Evolutionary conservation across 2,113 vertebrate genomes (phyloP).

Genomic region (Platycercus adscitus): DNA sequence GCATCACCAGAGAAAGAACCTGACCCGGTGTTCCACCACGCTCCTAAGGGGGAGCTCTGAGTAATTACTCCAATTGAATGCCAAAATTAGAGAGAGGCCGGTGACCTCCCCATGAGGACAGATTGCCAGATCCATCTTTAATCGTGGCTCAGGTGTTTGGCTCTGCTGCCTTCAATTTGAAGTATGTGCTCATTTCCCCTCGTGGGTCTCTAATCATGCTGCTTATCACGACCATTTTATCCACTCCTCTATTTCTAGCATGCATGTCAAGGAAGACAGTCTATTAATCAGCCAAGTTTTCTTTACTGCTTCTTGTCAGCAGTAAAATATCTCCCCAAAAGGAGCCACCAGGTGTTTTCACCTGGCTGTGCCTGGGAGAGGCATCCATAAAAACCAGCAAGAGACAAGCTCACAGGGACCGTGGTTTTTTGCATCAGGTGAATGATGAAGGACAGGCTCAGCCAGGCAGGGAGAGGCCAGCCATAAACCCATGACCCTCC

Average conservation of each 20-base stretch:
- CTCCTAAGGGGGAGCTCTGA: not conserved
- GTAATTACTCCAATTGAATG: slow-evolving; percentile 10
- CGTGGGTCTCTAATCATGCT: not conserved
- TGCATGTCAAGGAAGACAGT: not conserved
- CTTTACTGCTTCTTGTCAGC: slow-evolving; percentile 7
- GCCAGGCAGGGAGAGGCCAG: not conserved
- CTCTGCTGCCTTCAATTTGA: not conserved
- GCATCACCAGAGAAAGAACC: not conserved
- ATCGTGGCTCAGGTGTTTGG: not conserved
- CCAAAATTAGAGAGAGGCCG: not conserved
- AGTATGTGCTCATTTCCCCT: not conserved
- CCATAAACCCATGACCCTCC: not conserved
- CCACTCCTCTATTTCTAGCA: not conserved
- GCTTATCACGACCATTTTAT: slow-evolving; percentile 15
- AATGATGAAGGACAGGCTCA: not conserved
- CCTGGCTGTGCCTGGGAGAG: not conserved
- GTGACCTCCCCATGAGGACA: not conserved
- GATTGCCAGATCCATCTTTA: not conserved
- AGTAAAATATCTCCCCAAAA: not conserved
- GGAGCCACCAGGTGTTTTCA: not conserved
- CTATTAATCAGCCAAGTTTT: not conserved
- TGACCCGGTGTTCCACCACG: not conserved
- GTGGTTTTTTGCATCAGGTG: not conserved
- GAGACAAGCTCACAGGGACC: not conserved
- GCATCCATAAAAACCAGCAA: not conserved